Base-by-base conservation (phyloP, 2,113 vertebrate genomes). In the Clarias macrocephalus region DNA sequence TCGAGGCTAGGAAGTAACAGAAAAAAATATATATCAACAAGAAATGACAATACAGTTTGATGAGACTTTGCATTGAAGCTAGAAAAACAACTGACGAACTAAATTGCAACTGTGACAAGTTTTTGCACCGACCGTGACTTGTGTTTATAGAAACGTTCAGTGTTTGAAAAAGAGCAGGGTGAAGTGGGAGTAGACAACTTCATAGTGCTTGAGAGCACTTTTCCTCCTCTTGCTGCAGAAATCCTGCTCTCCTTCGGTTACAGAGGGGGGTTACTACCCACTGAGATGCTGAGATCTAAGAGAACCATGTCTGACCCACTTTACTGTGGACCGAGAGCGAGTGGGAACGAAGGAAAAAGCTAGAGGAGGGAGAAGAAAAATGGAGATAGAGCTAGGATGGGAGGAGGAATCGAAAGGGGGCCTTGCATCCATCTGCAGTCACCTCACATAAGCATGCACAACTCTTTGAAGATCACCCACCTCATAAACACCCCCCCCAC, bases 251-350 rank as follows among this genome's bases (percentile, higher is more conserved):
- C 84, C 62, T 90, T 56, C 37, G 16, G 65, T 90, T 84, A 86
- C 81, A 79, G 68, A 28, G 70, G 8, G 76, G 80, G 37, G 57
- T 52, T 70, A 81, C 85, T 81, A 88, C 87, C 86, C 80, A 84
- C 82, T 79, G 87, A 86, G 89, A 89, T 77, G 56, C 81, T 56
- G 82, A 57, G 82, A 90, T 89, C 73, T 83, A 80, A 90, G 83
- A 89, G 80, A 89, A 82, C 85, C 68, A 52, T 86, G 73, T 88
- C 85, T 91, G 88, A 89, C 88, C 88, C 90, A 91, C 66, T 91
- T 90, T 91, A 85, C 80, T 76, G 86, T 88, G 90, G 76, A 89
- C 57, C n/a, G 54, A 87, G 70, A 85, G 30, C 15, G 9, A 62
- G 63, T 30, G 56, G 57, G 0, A 72, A 56, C 75, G 28, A 28